Evolutionary conservation across 1,140 invertebrate genomes (phyloP).

Genomic region (Lethocerus indicus): DNA sequence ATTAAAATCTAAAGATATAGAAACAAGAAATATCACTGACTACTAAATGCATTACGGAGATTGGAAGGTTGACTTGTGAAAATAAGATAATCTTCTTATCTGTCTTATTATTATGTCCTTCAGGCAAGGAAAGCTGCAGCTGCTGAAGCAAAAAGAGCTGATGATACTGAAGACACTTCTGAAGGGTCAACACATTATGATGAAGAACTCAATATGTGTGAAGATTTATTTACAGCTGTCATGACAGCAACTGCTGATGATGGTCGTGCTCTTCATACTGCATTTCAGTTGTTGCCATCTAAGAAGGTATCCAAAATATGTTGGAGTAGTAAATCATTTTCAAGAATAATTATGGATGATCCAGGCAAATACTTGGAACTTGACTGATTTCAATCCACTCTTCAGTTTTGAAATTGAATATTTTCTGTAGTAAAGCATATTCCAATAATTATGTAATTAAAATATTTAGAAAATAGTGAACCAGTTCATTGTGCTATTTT

Average conservation of each 20-base stretch:
- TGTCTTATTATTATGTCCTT: not conserved
- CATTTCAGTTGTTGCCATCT: conserved; percentile 81
- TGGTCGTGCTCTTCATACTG: conserved; percentile 58
- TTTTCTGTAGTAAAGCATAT: not conserved
- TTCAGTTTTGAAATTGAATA: not conserved
- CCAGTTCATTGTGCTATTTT: not conserved
- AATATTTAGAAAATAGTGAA: conserved; percentile 1
- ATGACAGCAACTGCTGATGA: conserved; percentile 60
- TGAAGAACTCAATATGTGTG: conserved; percentile 46
- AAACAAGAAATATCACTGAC: no score
- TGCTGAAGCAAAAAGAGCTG: conserved; percentile 21
- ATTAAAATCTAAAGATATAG: no score
- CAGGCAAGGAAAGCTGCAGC: conserved; percentile 28
- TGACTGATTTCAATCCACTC: not conserved
- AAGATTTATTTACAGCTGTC: conserved; percentile 69
- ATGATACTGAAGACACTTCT: conserved; percentile 39
- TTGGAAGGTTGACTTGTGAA: no score
- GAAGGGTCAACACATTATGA: conserved; percentile 57
- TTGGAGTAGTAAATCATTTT: no score
- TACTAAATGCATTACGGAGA: no score
- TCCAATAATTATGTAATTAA: no score
- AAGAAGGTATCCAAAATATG: conserved; percentile 51
- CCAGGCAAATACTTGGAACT: no score
- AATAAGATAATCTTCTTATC: no score
- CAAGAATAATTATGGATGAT: no score